Conservation (phyloP, 1,140 invertebrate genomes). For the Dendrolimus kikuchii region DNA sequence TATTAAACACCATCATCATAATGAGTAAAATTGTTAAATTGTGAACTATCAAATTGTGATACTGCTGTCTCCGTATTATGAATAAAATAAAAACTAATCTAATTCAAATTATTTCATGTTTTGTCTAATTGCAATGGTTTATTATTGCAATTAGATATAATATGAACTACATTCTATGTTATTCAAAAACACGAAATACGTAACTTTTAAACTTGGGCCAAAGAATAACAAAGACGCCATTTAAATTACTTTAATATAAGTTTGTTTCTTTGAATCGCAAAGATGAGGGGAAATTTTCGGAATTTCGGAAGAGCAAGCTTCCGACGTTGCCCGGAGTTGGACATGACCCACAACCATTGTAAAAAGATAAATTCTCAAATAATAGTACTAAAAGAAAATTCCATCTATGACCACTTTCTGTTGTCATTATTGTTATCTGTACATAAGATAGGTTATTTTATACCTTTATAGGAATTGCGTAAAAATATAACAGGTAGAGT, state of each 20-base stretch:
- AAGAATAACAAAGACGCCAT: slow-evolving; percentile 44
- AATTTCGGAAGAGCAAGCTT: slow-evolving; percentile 49
- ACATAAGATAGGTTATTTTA: no score
- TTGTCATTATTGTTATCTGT: no score
- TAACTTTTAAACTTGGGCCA: slow-evolving; percentile 32
- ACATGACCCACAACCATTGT: slow-evolving; percentile 22
- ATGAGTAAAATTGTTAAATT: no score
- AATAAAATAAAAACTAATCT: no score
- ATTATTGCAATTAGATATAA: slow-evolving; percentile 3
- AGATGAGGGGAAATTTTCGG: slow-evolving; percentile 49
- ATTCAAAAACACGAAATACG: slow-evolving; percentile 28
- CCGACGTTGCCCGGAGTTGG: slow-evolving; percentile 35
- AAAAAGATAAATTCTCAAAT: slow-evolving; percentile 32
- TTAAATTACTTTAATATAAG: slow-evolving; percentile 51
- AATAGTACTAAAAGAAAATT: neutral
- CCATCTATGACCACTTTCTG: no score
- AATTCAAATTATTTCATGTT: no score
- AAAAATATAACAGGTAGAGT: no score
- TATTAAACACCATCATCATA: no score
- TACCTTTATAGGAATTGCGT: no score
- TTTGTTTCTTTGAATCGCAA: slow-evolving; percentile 49
- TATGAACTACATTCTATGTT: slow-evolving; percentile 14
- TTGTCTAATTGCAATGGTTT: no score
- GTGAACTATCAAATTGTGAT: no score
- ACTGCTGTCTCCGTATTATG: no score